Evolutionary conservation across 2,888 invertebrate species (phyloP), one percentile per base, ranked within the genome.

Genomic region (Odontocerum albicorne): DNA sequence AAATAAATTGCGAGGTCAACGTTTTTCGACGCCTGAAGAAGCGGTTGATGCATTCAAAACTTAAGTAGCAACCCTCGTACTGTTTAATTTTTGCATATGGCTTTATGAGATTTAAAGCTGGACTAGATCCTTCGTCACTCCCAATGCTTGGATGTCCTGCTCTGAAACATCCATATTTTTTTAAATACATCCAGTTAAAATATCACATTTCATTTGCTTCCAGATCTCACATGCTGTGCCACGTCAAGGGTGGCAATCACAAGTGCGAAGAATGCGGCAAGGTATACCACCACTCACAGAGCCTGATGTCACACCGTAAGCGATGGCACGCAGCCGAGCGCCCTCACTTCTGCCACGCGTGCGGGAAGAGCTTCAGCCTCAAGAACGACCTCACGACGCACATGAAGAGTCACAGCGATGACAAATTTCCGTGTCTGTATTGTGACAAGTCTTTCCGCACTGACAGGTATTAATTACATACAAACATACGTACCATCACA

Each of bases 371-470:
- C 7, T 61, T 35, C 42, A 47, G 50, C 33, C 35, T 58, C n/a
- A 49, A 44, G 27, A 53, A 53, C 21, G 58, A 58, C 32, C 54
- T 61, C 38, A 61, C 52, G 4, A 43, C 58, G 22, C 61, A 61
- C 39, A 56, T 59, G 56, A 42, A 44, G n/a, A 40, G 50, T 32
- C 61, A 61, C 38, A 43, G 42, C 15, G 38, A 27, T n/a, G 54
- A 58, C 20, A 40, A 21, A 13, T 39, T 47, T 31, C 51, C 42
- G 19, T 61, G 61, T 35, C 32, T 49, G 31, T 42, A 47, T 27
- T 61, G 61, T 27, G 59, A 57, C 20, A 61, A 61, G 40, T 51
- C 46, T 12, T 61, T 61, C 38, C 49, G 56, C 4, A 61, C 58
- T 12, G 58, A 58, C 10, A 55, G 56, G 58, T 55, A 49, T 19